Evolutionary conservation across 2,888 invertebrate genomes (phyloP).

Genomic region (Strigamia crassipes): DNA sequence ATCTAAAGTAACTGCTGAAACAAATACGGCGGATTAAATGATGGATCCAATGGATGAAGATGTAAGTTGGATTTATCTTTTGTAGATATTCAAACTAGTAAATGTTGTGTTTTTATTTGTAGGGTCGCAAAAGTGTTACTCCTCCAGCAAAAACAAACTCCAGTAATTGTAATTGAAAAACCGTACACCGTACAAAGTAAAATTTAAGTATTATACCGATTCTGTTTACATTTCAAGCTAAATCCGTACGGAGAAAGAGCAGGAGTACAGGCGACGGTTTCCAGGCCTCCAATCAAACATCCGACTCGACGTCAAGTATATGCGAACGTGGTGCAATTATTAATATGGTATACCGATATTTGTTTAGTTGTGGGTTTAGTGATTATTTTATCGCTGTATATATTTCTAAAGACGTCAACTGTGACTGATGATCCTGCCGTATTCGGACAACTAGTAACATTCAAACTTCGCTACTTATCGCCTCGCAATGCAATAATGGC

Average conservation of each 20-base stretch:
- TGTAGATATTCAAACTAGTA: not conserved
- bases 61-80: not conserved
- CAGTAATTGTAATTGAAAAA: too few species aligned
- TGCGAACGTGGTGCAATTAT: too few species aligned
- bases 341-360: not conserved
- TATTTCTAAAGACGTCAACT: not conserved
- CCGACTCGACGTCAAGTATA: not conserved
- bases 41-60: not conserved
- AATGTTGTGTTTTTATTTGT: not conserved
- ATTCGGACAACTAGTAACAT: not conserved
- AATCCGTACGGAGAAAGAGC: not conserved
- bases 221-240: not conserved
- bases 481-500: not conserved
- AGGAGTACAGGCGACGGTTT: not conserved
- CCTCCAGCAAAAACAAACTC: not conserved
- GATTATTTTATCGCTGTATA: not conserved
- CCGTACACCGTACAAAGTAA: too few species aligned
- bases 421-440: not conserved
- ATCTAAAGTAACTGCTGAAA: not conserved
- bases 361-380: not conserved
- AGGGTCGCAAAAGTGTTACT: not conserved
- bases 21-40: not conserved
- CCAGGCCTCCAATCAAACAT: too few species aligned
- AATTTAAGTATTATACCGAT: not conserved
- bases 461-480: not conserved